A percentile compares a stretch with the other conserved stretches of the same genome.
phyloP scores from a whole-genome alignment of 2,888 invertebrate genomes.

The Lycaena phlaeas region DNA sequence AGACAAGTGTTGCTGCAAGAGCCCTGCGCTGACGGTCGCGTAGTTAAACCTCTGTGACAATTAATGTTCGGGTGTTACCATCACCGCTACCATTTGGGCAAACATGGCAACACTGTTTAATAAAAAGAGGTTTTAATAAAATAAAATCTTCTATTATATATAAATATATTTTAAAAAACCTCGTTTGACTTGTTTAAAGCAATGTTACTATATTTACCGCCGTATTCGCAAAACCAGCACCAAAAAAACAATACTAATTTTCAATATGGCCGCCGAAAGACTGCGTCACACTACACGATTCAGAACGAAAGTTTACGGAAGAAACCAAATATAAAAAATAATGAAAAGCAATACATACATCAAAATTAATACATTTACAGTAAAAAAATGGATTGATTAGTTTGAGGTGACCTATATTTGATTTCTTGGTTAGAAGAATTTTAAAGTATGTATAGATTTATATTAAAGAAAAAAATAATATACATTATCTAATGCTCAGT shows the following conservation, averaged over 20 bases:
- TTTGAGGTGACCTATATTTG: neutral
- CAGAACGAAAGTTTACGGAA: slow-evolving; percentile 3
- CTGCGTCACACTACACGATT: slow-evolving; percentile 3
- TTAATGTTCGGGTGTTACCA: slow-evolving; percentile 56
- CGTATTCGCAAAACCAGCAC: slow-evolving; percentile 12
- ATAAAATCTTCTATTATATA: too few species aligned
- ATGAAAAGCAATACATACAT: too few species aligned
- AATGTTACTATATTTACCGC: slow-evolving; percentile 18
- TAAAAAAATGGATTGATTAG: too few species aligned
- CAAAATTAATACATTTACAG: too few species aligned
- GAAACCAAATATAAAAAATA: slow-evolving; percentile 15
- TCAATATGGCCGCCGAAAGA: slow-evolving; percentile 10
- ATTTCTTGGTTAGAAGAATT: neutral
- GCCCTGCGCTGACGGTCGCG: slow-evolving; percentile 67
- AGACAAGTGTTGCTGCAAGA: slow-evolving; percentile 68
- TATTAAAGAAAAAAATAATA: neutral
- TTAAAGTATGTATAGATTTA: neutral
- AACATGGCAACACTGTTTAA: slow-evolving; percentile 40
- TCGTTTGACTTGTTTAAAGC: slow-evolving; percentile 1
- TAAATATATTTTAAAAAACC: too few species aligned
- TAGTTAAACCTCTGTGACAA: slow-evolving; percentile 72
- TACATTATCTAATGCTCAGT: neutral
- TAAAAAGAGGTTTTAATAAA: too few species aligned
- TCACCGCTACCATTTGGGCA: slow-evolving; percentile 38
- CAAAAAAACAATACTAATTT: slow-evolving; percentile 14